Conservation (phyloP, 2,113 vertebrate genomes). For the Engystomops pustulosus region DNA sequence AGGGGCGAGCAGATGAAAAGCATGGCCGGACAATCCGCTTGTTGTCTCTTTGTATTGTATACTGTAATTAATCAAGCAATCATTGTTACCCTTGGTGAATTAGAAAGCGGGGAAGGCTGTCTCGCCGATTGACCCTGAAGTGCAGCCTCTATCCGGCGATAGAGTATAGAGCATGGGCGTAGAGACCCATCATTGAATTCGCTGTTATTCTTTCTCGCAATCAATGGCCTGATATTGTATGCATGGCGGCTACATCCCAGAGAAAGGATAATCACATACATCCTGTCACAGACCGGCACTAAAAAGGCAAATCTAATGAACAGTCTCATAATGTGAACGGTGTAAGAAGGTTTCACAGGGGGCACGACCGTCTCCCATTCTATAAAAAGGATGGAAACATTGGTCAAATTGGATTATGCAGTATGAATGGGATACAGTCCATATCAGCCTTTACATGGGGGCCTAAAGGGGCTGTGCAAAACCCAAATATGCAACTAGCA, state of each 20-base stretch:
- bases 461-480: no score
- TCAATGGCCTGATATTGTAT: neutral
- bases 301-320: neutral
- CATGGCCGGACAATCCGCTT: neutral
- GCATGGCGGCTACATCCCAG: neutral
- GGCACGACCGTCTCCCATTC: neutral
- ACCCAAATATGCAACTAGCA: no score
- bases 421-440: no score
- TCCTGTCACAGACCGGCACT: neutral
- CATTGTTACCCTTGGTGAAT: constrained; percentile 21
- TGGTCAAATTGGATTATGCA: no score
- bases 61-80: constrained; percentile 31
- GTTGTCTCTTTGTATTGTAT: constrained; percentile 30
- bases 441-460: no score
- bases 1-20: constrained; percentile 12
- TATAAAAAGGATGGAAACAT: no score
- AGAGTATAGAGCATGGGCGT: neutral
- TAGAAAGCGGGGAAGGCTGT: neutral
- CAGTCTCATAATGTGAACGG: neutral
- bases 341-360: neutral
- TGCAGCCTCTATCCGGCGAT: constrained; percentile 5
- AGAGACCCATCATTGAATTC: neutral
- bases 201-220: neutral
- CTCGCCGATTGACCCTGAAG: constrained; percentile 5
- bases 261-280: neutral